Evolutionary conservation across 35 echinoderm and acorn worm genomes (phyloP).

Genomic region (Anneissia japonica): DNA sequence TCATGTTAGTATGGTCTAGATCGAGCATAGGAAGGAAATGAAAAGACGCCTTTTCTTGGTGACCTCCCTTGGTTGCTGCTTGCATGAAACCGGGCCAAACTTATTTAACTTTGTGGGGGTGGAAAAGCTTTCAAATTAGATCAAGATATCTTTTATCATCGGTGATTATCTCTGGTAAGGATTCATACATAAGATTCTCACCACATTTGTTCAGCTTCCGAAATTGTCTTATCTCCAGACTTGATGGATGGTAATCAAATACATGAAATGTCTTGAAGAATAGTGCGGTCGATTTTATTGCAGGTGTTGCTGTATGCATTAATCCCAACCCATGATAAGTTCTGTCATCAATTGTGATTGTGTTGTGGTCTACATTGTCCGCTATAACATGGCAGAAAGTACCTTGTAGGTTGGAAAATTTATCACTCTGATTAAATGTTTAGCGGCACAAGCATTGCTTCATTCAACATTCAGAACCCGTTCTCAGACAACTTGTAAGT

Average conservation of each 20-base stretch:
- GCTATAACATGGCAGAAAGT: neutral
- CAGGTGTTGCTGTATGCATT: slow-evolving; percentile 11
- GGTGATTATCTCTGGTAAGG: neutral
- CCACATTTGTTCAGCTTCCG: neutral
- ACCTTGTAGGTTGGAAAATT: neutral
- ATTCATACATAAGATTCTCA: neutral
- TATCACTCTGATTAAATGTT: neutral
- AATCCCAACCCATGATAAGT: slow-evolving; percentile 34
- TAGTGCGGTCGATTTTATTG: neutral
- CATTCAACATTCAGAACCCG: slow-evolving; percentile 2
- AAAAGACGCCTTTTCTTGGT: slow-evolving; percentile 23
- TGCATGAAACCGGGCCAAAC: slow-evolving; percentile 30
- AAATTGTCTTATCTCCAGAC: neutral
- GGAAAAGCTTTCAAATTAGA: slow-evolving; percentile 1
- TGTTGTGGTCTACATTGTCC: slow-evolving; percentile 22
- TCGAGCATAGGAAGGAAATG: slow-evolving; percentile 27
- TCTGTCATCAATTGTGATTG: neutral
- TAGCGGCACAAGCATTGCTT: neutral
- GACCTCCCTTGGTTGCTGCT: neutral
- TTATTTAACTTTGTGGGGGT: neutral
- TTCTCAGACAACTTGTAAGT: neutral
- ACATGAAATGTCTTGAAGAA: neutral
- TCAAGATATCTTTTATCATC: slow-evolving; percentile 3
- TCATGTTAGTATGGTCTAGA: slow-evolving; percentile 9
- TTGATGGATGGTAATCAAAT: neutral